A percentile compares a stretch with the other conserved stretches of the same genome.
These are phyloP conservation scores for Passer montanus DNA, from an alignment of 2,113 vertebrate genomes.

Conservation along the genomic window DNA sequence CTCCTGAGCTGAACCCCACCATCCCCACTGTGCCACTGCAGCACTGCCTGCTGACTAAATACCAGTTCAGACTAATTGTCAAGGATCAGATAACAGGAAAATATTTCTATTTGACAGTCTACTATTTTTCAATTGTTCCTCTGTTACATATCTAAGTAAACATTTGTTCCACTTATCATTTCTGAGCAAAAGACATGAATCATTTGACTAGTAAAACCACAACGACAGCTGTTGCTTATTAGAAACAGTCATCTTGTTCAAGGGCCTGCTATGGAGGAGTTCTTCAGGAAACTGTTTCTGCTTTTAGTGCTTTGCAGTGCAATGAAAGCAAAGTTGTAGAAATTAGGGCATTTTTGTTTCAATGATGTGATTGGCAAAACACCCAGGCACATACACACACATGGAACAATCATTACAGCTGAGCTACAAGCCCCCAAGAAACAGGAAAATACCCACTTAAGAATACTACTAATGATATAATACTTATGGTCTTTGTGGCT, in stretches of 20 bases:
- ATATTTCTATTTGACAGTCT: conserved; percentile 75
- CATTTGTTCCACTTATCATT: conserved; percentile 88
- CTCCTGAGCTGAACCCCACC: neutral
- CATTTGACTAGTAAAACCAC: conserved; percentile 80
- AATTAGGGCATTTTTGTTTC: conserved; percentile 54
- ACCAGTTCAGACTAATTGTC: conserved; percentile 66
- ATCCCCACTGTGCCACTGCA: neutral
- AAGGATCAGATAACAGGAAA: conserved; percentile 74
- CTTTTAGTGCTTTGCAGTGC: conserved; percentile 55
- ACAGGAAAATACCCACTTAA: conserved; percentile 20
- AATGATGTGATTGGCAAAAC: conserved; percentile 16
- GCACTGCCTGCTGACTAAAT: conserved; percentile 1
- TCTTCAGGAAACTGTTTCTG: conserved; percentile 69
- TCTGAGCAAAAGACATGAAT: conserved; percentile 86
- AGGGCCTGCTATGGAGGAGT: conserved; percentile 69
- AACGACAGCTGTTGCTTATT: conserved; percentile 84
- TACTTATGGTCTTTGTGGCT: neutral
- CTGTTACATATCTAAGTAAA: conserved; percentile 84
- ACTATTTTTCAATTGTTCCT: conserved; percentile 76
- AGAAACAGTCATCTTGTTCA: conserved; percentile 78
- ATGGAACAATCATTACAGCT: neutral
- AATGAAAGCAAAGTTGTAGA: conserved; percentile 46
- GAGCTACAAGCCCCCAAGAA: conserved; percentile 7
- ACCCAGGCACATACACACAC: neutral
- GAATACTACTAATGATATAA: neutral